phyloP scores from a whole-genome alignment of 2,888 invertebrate genomes.

The Stratiomys singularior region DNA sequence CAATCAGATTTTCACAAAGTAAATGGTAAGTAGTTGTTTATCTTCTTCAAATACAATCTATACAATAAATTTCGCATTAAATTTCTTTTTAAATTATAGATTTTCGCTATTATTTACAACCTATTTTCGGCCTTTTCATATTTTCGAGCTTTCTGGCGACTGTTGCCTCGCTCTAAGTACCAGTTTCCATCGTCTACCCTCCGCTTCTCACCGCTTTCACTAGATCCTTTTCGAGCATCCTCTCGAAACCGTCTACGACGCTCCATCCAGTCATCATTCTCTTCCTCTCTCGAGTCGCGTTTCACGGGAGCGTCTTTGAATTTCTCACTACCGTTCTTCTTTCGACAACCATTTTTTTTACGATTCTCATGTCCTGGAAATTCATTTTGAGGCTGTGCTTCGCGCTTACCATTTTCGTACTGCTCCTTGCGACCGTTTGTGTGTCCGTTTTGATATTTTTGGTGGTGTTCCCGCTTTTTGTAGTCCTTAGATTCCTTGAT shows the following conservation, averaged over 20 bases:
- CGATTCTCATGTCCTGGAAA: not conserved
- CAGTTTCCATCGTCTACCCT: conserved; percentile 59
- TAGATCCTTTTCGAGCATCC: conserved; percentile 46
- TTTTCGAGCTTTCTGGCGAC: conserved; percentile 59
- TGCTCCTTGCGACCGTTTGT: not conserved
- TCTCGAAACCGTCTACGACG: conserved; percentile 56
- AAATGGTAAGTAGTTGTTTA: not conserved
- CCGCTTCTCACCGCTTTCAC: conserved; percentile 44
- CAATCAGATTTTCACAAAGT: not conserved
- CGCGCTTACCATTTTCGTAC: not conserved
- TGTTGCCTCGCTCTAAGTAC: conserved; percentile 61
- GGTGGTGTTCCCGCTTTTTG: not conserved
- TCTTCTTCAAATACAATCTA: not conserved
- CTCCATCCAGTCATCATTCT: conserved; percentile 58
- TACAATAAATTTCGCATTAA: no score
- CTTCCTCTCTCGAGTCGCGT: conserved; percentile 29
- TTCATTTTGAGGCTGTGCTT: not conserved
- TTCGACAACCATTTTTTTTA: not conserved
- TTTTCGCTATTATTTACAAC: not conserved
- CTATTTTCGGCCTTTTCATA: conserved; percentile 50
- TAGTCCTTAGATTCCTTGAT: not conserved
- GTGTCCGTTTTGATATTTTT: not conserved
- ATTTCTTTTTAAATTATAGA: no score
- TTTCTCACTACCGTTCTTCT: not conserved
- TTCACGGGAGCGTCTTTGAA: conserved; percentile 46